Evolutionary conservation across 2,888 invertebrate species (phyloP).

Genomic region (Thereva unica): DNA sequence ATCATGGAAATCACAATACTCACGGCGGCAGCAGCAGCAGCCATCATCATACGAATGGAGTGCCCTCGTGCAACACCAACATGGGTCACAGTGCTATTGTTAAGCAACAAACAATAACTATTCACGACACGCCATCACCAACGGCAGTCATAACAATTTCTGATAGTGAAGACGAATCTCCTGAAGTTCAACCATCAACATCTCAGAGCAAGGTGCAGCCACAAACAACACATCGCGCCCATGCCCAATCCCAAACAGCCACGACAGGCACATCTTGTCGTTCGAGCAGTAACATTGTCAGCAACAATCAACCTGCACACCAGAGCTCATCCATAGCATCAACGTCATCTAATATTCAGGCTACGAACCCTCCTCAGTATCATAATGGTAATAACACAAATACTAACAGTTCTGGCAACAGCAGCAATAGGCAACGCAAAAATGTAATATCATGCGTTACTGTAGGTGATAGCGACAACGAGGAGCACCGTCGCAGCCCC

Average conservation of each 20-base stretch:
- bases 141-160: constrained; percentile 95
- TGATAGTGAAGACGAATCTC: constrained; percentile 89
- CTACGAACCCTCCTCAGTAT: constrained; percentile 34
- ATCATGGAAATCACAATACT: constrained; percentile 46
- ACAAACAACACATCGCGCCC: constrained; percentile 44
- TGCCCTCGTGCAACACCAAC: constrained; percentile 41
- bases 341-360: constrained; percentile 40
- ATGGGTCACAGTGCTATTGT: constrained; percentile 48
- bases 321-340: constrained; percentile 43
- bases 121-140: constrained; percentile 93
- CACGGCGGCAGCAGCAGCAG: constrained; percentile 45
- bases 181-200: constrained; percentile 50
- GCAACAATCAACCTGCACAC: constrained; percentile 44
- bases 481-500: constrained; percentile 62
- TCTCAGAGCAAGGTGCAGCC: constrained; percentile 47
- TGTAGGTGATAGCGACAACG: constrained; percentile 74
- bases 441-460: constrained; percentile 80
- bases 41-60: constrained; percentile 49
- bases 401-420: constrained; percentile 31
- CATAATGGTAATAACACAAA: constrained; percentile 40
- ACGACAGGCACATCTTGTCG: constrained; percentile 11
- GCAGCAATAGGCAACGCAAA: constrained; percentile 61
- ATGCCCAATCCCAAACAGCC: neutral
- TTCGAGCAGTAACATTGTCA: constrained; percentile 41
- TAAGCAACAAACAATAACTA: constrained; percentile 82